Conservation (phyloP, 1,140 invertebrate genomes). For the Pseudoatta argentina region DNA sequence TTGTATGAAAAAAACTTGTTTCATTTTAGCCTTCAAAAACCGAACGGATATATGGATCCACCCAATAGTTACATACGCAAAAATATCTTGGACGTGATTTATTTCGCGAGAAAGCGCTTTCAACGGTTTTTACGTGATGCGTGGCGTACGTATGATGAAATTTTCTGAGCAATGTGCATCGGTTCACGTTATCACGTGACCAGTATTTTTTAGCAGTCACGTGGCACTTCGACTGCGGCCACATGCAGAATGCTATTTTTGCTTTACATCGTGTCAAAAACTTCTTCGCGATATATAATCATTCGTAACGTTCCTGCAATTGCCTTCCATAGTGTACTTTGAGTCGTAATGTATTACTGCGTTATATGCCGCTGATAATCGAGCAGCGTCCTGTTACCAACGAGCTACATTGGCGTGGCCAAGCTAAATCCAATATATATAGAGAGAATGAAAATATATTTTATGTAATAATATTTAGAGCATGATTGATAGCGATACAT, state of each 20-base stretch:
- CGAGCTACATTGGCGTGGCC: constrained; percentile 15
- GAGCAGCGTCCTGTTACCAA: constrained; percentile 18
- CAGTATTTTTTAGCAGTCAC: background rate
- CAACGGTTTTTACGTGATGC: background rate
- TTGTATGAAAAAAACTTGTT: no score
- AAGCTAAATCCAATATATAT: background rate
- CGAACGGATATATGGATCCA: no score
- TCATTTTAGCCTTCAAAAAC: no score
- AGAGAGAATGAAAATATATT: background rate
- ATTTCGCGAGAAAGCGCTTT: background rate
- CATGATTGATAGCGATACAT: background rate
- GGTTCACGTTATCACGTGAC: background rate
- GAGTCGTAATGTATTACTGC: background rate
- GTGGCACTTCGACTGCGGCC: background rate
- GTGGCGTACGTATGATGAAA: constrained; percentile 22
- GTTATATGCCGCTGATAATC: constrained; percentile 13
- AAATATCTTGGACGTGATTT: background rate
- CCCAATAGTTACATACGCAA: background rate
- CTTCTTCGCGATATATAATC: background rate
- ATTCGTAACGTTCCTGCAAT: background rate
- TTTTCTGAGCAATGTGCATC: background rate
- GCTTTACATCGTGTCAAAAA: background rate
- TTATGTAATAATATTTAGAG: background rate
- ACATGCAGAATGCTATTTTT: background rate
- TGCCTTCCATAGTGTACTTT: background rate